Conservation (phyloP, 2,113 vertebrate species). For the Marcusenius ussheri region DNA sequence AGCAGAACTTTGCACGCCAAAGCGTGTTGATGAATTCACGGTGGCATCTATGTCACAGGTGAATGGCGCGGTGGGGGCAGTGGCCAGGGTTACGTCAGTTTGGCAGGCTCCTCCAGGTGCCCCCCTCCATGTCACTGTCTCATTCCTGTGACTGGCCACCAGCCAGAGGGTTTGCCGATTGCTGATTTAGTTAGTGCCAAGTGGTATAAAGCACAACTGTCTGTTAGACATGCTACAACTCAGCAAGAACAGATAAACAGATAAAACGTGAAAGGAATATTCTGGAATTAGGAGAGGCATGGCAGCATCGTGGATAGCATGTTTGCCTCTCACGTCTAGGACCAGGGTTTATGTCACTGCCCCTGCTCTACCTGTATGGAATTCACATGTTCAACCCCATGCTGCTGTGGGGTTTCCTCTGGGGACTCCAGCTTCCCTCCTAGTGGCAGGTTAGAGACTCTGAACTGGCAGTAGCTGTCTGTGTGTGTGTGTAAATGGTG, state of each 20-base stretch:
- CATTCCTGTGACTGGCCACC: neutral
- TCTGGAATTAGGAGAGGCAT: neutral
- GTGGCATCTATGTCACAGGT: conserved; percentile 53
- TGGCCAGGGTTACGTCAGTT: conserved; percentile 73
- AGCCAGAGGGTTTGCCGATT: neutral
- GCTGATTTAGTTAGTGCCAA: neutral
- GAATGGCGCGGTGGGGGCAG: conserved; percentile 62
- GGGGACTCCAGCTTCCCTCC: neutral
- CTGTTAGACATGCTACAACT: neutral
- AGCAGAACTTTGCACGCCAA: no score
- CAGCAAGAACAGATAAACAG: neutral
- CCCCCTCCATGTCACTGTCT: neutral
- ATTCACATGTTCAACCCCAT: neutral
- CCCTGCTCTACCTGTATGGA: no score
- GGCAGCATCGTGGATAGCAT: no score
- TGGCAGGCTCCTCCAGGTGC: conserved; percentile 74
- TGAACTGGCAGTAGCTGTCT: neutral
- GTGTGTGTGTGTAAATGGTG: neutral
- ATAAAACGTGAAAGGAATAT: neutral
- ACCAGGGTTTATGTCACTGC: no score
- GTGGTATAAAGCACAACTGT: neutral
- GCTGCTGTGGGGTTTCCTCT: neutral
- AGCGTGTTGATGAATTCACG: neutral
- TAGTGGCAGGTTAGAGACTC: neutral
- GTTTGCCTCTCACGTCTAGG: no score